These are phyloP conservation scores for Ptychadena robeensis DNA, from an alignment of 2,797 vertebrate genomes.

Conservation along the genomic window DNA sequence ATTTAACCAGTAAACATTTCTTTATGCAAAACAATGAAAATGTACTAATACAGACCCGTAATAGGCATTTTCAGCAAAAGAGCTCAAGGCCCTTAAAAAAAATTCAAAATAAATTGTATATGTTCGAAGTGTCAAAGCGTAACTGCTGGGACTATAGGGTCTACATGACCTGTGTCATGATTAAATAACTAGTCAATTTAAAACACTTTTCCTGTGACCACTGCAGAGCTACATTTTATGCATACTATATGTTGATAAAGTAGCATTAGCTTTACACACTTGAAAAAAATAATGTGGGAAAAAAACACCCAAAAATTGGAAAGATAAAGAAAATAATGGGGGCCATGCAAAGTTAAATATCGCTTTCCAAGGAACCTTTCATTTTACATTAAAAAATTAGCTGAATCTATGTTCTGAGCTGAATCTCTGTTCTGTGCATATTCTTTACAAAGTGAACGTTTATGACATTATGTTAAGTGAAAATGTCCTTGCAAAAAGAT, in stretches of 20 bases:
- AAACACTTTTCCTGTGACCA: background rate
- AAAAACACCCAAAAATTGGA: no score
- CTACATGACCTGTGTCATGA: background rate
- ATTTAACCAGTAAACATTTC: constrained; percentile 28
- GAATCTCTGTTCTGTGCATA: no score
- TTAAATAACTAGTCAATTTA: background rate
- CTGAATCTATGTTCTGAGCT: no score
- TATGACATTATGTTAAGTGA: no score
- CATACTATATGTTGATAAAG: background rate
- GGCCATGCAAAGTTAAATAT: no score
- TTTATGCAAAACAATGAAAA: constrained; percentile 26
- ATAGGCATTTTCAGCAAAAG: background rate
- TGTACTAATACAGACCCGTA: background rate
- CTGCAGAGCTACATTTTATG: background rate
- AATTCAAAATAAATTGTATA: background rate
- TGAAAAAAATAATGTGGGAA: no score
- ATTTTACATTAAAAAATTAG: no score
- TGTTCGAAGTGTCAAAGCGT: background rate
- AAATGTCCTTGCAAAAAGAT: no score
- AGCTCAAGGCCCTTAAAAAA: constrained; percentile 3
- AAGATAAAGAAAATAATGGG: no score
- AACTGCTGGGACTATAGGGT: background rate
- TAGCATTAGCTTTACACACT: no score
- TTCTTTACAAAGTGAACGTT: no score
- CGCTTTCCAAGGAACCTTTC: no score